phyloP scores from a whole-genome alignment of 2,113 vertebrate species.

The Chloropsis hardwickii region DNA sequence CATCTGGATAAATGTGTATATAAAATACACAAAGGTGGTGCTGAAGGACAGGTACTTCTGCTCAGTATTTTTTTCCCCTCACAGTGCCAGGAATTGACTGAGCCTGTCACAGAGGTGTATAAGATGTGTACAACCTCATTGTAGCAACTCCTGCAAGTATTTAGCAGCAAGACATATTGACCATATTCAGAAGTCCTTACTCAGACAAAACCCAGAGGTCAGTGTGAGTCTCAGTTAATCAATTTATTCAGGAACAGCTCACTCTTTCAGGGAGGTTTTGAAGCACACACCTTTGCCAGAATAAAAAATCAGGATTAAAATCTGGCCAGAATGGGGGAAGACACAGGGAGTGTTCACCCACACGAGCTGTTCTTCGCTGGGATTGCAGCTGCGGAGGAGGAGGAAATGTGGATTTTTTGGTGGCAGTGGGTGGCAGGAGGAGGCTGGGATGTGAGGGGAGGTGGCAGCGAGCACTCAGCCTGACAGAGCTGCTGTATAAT shows the following conservation, averaged over 20 bases:
- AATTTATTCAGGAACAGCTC: not conserved
- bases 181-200: not conserved
- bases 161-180: constrained; percentile 9
- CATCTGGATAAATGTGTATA: not conserved
- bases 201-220: constrained; percentile 4
- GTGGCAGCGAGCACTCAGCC: not conserved
- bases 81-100: not conserved
- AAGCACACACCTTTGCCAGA: not conserved
- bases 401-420: not conserved
- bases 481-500: constrained; percentile 35
- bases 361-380: rapidly evolving
- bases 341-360: not conserved
- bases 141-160: not conserved
- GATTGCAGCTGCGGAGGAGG: not conserved
- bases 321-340: not conserved
- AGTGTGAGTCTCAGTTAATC: not conserved
- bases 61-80: not conserved
- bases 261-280: not conserved
- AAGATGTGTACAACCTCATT: not conserved
- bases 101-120: not conserved
- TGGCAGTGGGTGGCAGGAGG: not conserved
- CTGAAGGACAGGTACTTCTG: not conserved
- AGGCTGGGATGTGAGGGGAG: not conserved
- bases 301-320: not conserved
- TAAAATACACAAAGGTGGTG: not conserved